phyloP scores from a whole-genome alignment of 2,797 vertebrate genomes.

The Pseudomugil gertrudae region DNA sequence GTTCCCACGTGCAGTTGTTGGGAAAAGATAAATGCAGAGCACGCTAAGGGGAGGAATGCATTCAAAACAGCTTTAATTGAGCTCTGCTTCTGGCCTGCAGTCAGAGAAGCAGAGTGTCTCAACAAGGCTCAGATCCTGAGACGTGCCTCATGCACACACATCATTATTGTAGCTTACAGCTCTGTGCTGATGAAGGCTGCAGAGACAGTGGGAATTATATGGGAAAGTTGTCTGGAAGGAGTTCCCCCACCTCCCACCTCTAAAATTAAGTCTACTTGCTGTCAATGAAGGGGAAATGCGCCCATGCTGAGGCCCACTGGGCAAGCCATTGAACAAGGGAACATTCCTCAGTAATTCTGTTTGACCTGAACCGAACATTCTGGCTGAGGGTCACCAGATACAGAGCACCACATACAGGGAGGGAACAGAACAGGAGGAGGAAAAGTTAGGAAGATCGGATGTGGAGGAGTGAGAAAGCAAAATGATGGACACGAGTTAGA shows the following conservation, averaged over 20 bases:
- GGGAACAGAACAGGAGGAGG: conserved; percentile 26
- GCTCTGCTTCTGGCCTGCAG: conserved; percentile 69
- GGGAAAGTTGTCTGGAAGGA: conserved; percentile 65
- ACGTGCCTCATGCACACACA: conserved; percentile 67
- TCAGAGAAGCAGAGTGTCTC: conserved; percentile 61
- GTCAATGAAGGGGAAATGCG: conserved; percentile 74
- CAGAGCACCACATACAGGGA: conserved; percentile 52
- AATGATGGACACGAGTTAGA: conserved; percentile 36
- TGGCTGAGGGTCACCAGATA: conserved; percentile 62
- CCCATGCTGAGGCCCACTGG: conserved; percentile 73
- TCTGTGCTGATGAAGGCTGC: conserved; percentile 35
- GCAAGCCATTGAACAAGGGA: conserved; percentile 64
- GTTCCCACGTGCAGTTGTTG: conserved; percentile 67
- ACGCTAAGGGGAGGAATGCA: conserved; percentile 65
- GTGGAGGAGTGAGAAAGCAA: conserved; percentile 43
- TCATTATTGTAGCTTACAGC: conserved; percentile 66
- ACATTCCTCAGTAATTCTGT: conserved; percentile 84
- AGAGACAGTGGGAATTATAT: conserved; percentile 62
- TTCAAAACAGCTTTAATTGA: conserved; percentile 73
- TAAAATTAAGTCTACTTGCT: conserved; percentile 68
- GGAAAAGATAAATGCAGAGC: conserved; percentile 64
- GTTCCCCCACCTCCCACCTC: conserved; percentile 3
- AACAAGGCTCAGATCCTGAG: conserved; percentile 61
- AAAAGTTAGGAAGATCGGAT: conserved; percentile 53
- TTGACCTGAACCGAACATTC: conserved; percentile 75